Evolutionary conservation across 1,140 invertebrate species (phyloP), one percentile per base, ranked within the genome.

Genomic region (Lethrus apterus): DNA sequence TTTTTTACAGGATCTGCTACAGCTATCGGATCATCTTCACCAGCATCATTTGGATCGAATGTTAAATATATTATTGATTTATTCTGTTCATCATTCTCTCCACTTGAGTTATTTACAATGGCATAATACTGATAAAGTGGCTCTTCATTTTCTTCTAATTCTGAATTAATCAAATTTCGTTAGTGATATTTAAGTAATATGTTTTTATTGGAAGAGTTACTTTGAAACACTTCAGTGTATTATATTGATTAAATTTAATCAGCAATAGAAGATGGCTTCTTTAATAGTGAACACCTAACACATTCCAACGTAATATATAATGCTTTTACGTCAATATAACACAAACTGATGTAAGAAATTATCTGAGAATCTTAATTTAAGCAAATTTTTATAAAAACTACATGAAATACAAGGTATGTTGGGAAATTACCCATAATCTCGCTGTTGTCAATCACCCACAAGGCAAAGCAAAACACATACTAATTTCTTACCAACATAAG

Each of bases 401-500:
- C 30, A 29, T 50, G 33, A 48, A 51, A 51, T 38, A 20, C 24
- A 51, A 56, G 38, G 55, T 45, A 56, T 54, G 41, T 54, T 51
- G 55, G 55, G 55, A 56, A 56, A 56, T 56, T 56, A 56, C 55
- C 55, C 55, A 56, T 56, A 48, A 48, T 43, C 38, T 43, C 21
- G 14, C 29, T n/a, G n/a, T 7, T 5, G 23, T n/a, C 23, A 26
- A n/a, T 26, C n/a, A n/a, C n/a, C n/a, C n/a, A n/a, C n/a, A n/a
- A n/a, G n/a, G n/a, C n/a, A n/a, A n/a, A n/a, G n/a, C n/a, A n/a
- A n/a, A n/a, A n/a, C n/a, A n/a, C n/a, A n/a, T n/a, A n/a, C n/a
- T n/a, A n/a, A n/a, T n/a, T n/a, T n/a, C n/a, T n/a, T n/a, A n/a
- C n/a, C n/a, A n/a, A n/a, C n/a, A n/a, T n/a, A n/a, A n/a, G n/a